These are phyloP conservation scores for Iphiclides podalirius DNA, from an alignment of 2,888 invertebrate genomes.

Conservation along the genomic window DNA sequence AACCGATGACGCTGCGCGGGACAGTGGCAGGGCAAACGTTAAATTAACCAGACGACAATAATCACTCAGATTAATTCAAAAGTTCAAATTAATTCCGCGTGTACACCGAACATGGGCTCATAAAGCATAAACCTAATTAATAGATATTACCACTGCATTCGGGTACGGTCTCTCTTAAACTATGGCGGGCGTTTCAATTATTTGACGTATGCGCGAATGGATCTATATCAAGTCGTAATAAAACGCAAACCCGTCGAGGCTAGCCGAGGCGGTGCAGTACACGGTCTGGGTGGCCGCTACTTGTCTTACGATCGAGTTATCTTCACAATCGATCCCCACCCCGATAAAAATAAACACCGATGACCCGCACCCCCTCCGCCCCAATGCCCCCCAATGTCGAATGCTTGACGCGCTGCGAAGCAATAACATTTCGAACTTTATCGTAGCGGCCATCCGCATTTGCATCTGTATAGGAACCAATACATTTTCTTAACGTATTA, in stretches of 20 bases:
- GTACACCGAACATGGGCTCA: neutral
- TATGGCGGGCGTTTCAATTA: slow-evolving; percentile 54
- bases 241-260: slow-evolving; percentile 61
- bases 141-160: slow-evolving; percentile 46
- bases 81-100: slow-evolving; percentile 2
- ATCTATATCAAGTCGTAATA: slow-evolving; percentile 72
- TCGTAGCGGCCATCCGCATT: slow-evolving; percentile 64
- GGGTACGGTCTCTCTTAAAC: slow-evolving; percentile 34
- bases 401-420: slow-evolving; percentile 67
- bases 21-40: no score
- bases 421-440: slow-evolving; percentile 72
- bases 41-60: neutral
- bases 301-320: slow-evolving; percentile 78
- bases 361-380: slow-evolving; percentile 34
- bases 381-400: slow-evolving; percentile 46
- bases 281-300: slow-evolving; percentile 73
- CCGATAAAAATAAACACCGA: slow-evolving; percentile 69
- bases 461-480: slow-evolving; percentile 69
- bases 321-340: slow-evolving; percentile 74
- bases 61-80: slow-evolving; percentile 1
- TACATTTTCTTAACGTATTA: slow-evolving; percentile 68
- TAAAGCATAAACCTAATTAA: slow-evolving; percentile 32
- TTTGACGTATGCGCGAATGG: slow-evolving; percentile 75
- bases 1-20: no score
- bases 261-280: slow-evolving; percentile 35